A percentile compares a stretch with the other conserved stretches of the same genome.
Conservation (phyloP, 1,140 invertebrate genomes). For the Pachypsylla venusta region DNA sequence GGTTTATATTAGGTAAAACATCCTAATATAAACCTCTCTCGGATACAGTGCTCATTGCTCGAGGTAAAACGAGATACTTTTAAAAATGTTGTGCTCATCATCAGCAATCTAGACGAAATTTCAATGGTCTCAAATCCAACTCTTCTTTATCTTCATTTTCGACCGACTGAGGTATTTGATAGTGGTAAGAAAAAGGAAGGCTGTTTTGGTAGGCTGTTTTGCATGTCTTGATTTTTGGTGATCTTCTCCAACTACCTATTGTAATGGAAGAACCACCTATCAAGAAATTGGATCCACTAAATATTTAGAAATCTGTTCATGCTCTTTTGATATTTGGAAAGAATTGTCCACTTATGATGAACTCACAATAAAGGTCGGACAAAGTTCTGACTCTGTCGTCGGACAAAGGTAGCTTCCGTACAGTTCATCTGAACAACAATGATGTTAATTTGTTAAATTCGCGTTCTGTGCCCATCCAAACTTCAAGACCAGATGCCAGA, state of each 20-base stretch:
- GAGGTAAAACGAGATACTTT: slow-evolving; percentile 23
- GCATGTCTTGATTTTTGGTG: slow-evolving; percentile 22
- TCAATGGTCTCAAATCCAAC: slow-evolving; percentile 29
- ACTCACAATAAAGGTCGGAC: slow-evolving; percentile 7
- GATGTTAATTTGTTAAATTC: neutral
- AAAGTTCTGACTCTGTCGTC: neutral
- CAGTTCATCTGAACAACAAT: neutral
- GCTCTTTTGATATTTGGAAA: no score
- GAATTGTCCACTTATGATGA: slow-evolving; percentile 12
- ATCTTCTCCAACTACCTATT: slow-evolving; percentile 28
- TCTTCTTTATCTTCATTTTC: slow-evolving; percentile 19
- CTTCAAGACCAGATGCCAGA: neutral
- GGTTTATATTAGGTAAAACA: slow-evolving; percentile 21
- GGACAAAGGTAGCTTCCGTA: neutral
- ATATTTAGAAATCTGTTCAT: no score
- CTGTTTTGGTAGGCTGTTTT: slow-evolving; percentile 19
- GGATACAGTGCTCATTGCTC: slow-evolving; percentile 23
- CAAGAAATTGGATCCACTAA: no score
- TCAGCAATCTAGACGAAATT: slow-evolving; percentile 28
- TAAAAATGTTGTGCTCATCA: slow-evolving; percentile 25
- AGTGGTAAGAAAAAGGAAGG: slow-evolving; percentile 17
- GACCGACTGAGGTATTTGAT: slow-evolving; percentile 20
- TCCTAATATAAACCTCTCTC: slow-evolving; percentile 21
- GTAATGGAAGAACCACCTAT: slow-evolving; percentile 23
- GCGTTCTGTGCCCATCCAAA: neutral